Evolutionary conservation across 2,888 invertebrate genomes (phyloP).

Genomic region (Marasmarcha lunaedactyla): DNA sequence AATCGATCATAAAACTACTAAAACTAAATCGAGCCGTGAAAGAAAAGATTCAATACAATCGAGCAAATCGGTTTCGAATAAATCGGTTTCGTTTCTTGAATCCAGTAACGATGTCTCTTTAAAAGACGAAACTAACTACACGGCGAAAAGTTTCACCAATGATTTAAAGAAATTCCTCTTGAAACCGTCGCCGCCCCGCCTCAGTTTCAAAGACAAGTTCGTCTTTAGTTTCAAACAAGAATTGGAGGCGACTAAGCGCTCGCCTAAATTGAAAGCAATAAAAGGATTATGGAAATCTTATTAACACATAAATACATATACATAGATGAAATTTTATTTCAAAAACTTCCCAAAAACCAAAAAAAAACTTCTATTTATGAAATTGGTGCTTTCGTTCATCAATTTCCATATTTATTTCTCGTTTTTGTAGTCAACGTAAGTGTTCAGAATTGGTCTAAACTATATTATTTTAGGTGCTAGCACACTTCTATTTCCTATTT

Average conservation of each 20-base stretch:
- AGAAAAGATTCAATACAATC: constrained; percentile 59
- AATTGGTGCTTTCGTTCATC: background rate
- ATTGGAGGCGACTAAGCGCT: constrained; percentile 51
- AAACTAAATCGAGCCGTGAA: constrained; percentile 31
- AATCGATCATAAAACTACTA: constrained; percentile 24
- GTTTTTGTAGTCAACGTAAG: constrained; percentile 32
- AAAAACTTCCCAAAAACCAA: background rate
- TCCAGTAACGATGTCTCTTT: constrained; percentile 49
- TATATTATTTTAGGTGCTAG: constrained; percentile 47
- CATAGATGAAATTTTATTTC: constrained; percentile 4
- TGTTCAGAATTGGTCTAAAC: constrained; percentile 61
- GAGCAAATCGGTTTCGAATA: constrained; percentile 59
- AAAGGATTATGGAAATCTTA: constrained; percentile 67
- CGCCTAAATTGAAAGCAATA: constrained; percentile 59
- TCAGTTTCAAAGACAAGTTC: constrained; percentile 58
- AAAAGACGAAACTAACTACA: constrained; percentile 60
- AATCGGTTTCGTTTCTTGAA: constrained; percentile 61
- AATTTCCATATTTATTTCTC: constrained; percentile 4
- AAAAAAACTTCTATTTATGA: background rate
- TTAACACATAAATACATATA: constrained; percentile 20
- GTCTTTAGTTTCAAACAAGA: constrained; percentile 61
- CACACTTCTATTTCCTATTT: constrained; percentile 26
- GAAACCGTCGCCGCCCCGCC: constrained; percentile 50
- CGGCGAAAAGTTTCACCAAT: constrained; percentile 63
- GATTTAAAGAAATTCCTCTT: constrained; percentile 59